Evolutionary conservation across 2,113 vertebrate species (phyloP).

Genomic region (Turnix velox): DNA sequence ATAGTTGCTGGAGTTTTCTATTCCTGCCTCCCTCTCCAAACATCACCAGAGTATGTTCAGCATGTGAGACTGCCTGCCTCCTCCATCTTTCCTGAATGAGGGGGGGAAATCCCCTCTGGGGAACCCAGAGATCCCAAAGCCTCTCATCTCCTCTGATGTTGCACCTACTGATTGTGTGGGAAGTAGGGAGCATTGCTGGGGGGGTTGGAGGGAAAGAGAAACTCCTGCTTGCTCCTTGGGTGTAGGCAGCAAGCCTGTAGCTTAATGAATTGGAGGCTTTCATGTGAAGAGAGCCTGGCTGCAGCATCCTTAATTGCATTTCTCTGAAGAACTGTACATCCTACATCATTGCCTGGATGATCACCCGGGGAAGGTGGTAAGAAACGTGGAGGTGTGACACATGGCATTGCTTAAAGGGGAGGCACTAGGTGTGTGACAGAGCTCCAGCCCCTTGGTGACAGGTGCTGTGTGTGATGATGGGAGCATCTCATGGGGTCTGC

Average conservation of each 20-base stretch:
- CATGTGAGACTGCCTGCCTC: not conserved
- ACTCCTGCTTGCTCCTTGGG: rapidly evolving
- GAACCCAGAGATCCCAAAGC: not conserved
- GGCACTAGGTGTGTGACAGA: not conserved
- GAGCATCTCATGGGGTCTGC: rapidly evolving
- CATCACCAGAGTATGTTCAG: not conserved
- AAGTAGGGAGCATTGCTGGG: not conserved
- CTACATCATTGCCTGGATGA: not conserved
- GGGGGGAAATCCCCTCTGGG: not conserved
- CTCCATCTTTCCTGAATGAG: not conserved
- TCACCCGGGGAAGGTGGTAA: not conserved
- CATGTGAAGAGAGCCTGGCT: not conserved
- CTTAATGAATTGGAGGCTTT: not conserved
- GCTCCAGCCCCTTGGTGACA: not conserved
- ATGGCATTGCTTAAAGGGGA: not conserved
- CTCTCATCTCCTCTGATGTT: not conserved
- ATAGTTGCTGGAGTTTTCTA: not conserved
- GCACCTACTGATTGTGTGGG: rapidly evolving
- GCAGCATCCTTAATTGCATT: not conserved
- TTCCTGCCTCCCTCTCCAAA: not conserved
- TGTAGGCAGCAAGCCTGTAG: not conserved
- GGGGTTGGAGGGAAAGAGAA: no score
- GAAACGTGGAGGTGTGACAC: not conserved
- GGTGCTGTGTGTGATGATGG: not conserved
- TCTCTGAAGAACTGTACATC: not conserved